Conservation (phyloP, 2,113 vertebrate species). For the Solea senegalensis region DNA sequence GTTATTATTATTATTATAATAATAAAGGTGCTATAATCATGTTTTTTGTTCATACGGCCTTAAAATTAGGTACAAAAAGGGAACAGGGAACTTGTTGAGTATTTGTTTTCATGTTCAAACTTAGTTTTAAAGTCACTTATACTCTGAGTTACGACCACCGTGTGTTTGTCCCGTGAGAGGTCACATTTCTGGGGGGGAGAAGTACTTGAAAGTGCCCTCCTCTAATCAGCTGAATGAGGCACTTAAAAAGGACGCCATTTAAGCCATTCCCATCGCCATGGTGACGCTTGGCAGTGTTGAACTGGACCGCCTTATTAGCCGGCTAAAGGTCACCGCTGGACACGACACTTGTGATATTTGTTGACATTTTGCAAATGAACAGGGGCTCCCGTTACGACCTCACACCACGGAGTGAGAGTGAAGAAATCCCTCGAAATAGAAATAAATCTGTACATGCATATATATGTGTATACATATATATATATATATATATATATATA, state of each 20-base stretch:
- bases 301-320: conserved; percentile 40
- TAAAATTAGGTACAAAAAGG: no score
- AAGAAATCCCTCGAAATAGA: background rate
- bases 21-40: no score
- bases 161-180: background rate
- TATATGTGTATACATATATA: no score
- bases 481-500: no score
- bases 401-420: background rate
- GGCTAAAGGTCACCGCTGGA: conserved; percentile 59
- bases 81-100: no score
- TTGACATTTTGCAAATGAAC: conserved; percentile 69
- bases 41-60: no score
- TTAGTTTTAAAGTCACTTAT: no score
- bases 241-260: conserved; percentile 32
- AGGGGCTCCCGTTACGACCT: conserved; percentile 16
- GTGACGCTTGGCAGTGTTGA: conserved; percentile 23
- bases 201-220: conserved; percentile 2
- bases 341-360: conserved; percentile 64
- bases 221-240: conserved; percentile 16
- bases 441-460: no score
- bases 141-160: no score
- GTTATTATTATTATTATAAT: no score
- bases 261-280: conserved; percentile 36
- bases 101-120: no score
- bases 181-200: background rate